These are phyloP conservation scores for Semnornis frantzii DNA, from an alignment of 2,113 vertebrate species.

Conservation along the genomic window DNA sequence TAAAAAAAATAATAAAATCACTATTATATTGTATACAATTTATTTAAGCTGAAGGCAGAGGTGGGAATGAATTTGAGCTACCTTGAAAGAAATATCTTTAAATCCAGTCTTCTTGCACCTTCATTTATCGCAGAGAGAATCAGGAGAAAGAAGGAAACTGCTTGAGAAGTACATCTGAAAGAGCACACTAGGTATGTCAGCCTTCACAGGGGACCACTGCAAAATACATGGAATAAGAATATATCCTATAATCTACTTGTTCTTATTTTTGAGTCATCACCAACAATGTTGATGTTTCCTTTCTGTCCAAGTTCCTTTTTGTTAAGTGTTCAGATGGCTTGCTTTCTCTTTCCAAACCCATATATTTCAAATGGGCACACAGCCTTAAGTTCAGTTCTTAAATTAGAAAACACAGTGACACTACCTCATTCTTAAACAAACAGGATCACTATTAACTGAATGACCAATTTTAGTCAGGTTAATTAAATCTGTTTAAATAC, in stretches of 20 bases:
- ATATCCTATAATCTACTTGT: neutral
- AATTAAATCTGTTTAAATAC: conserved; percentile 35
- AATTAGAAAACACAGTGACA: conserved; percentile 33
- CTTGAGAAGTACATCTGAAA: neutral
- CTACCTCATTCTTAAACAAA: conserved; percentile 16
- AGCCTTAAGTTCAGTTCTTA: conserved; percentile 16
- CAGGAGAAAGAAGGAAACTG: neutral
- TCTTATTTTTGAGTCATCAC: neutral
- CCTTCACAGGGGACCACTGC: neutral
- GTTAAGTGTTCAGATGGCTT: neutral
- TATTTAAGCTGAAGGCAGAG: neutral
- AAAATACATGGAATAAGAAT: neutral
- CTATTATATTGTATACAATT: neutral
- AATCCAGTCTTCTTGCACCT: neutral
- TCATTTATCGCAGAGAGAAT: neutral
- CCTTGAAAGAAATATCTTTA: neutral
- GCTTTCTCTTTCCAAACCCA: neutral
- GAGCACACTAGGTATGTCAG: neutral
- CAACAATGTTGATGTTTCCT: neutral
- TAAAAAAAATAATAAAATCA: neutral
- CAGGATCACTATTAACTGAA: conserved; percentile 20
- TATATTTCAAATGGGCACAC: neutral
- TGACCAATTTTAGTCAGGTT: conserved; percentile 28
- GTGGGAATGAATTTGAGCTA: neutral
- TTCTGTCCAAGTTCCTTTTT: neutral